Evolutionary conservation across 2,797 vertebrate species (phyloP).

Genomic region (Linurgus olivaceus): DNA sequence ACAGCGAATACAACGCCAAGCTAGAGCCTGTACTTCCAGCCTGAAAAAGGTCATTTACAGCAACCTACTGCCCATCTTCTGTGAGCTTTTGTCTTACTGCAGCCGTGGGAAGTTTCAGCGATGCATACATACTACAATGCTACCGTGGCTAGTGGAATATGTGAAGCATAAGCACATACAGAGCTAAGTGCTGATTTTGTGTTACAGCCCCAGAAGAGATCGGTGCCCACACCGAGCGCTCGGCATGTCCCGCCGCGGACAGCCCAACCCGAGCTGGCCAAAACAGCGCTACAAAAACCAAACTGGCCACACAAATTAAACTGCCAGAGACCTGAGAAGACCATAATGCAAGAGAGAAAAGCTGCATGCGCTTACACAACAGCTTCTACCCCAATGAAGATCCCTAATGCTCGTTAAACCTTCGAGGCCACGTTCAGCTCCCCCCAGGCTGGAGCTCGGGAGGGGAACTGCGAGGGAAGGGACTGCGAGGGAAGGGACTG

Average conservation of each 20-base stretch:
- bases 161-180: too few relatives aligned
- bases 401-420: background rate
- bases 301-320: background rate
- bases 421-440: background rate
- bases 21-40: background rate
- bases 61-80: background rate
- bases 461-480: too few relatives aligned
- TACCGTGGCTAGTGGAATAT: background rate
- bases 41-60: background rate
- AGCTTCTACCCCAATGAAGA: too few relatives aligned
- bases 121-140: background rate
- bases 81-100: background rate
- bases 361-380: background rate
- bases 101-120: background rate
- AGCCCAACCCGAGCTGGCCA: background rate
- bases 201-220: background rate
- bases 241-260: accelerated
- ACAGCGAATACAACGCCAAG: background rate
- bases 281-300: background rate
- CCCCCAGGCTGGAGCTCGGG: too few relatives aligned
- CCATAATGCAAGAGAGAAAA: background rate
- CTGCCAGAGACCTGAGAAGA: background rate
- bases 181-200: accelerated
- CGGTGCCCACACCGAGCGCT: accelerated
- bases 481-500: too few relatives aligned